Conservation (phyloP, 2,113 vertebrate species). For the Nanger granti region DNA sequence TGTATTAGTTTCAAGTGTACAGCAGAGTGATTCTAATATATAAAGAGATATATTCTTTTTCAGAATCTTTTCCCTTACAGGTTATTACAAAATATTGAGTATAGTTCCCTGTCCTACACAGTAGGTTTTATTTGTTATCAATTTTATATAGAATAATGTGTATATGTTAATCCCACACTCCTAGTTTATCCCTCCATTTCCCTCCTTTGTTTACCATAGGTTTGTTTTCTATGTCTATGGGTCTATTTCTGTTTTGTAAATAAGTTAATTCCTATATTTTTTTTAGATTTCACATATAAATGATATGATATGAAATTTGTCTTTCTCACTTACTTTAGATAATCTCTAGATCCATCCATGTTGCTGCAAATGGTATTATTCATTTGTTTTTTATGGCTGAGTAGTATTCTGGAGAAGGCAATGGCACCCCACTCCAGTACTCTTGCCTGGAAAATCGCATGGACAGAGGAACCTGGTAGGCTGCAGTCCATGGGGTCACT, state of each 20-base stretch:
- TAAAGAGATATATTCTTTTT: background rate
- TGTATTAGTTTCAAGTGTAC: background rate
- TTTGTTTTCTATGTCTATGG: background rate
- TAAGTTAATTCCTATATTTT: background rate
- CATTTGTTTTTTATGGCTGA: background rate
- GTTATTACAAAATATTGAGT: background rate
- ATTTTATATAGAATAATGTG: background rate
- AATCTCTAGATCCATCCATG: background rate
- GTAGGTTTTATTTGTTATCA: background rate
- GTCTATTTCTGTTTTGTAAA: background rate
- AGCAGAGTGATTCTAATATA: background rate
- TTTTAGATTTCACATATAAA: background rate
- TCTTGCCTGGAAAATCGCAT: too few relatives aligned
- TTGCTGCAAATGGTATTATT: background rate
- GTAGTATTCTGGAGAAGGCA: background rate
- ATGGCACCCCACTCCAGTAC: too few relatives aligned
- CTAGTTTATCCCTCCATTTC: background rate
- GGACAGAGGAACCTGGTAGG: rapidly evolving
- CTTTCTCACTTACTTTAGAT: background rate
- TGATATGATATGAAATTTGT: background rate
- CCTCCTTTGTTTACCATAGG: background rate
- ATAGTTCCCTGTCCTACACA: background rate
- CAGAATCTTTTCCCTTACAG: background rate
- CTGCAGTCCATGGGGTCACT: too few relatives aligned
- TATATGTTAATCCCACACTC: background rate